phyloP scores from a whole-genome alignment of 2,113 vertebrate genomes.

The Erinaceus europaeus region DNA sequence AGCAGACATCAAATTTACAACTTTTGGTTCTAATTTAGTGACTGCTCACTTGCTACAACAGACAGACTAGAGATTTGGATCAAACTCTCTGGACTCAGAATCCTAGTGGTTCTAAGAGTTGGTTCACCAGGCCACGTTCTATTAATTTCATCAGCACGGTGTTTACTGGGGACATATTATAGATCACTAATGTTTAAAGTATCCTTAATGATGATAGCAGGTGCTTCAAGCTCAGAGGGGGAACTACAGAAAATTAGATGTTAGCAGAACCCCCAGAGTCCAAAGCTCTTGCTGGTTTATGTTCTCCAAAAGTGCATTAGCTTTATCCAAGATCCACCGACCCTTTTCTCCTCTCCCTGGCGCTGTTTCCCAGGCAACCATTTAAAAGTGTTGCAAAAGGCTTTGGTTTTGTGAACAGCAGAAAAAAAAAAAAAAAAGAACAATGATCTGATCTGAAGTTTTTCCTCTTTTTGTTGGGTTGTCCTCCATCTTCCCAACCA shows the following conservation, averaged over 20 bases:
- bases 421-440: conserved; percentile 63
- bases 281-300: conserved; percentile 80
- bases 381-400: conserved; percentile 83
- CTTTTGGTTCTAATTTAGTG: neutral
- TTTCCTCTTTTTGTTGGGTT: conserved; percentile 2
- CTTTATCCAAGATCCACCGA: conserved; percentile 82
- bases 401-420: conserved; percentile 76
- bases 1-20: neutral
- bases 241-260: conserved; percentile 72
- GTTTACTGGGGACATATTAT: conserved; percentile 77
- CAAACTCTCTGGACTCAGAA: neutral
- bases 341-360: conserved; percentile 83
- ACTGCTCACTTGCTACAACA: neutral
- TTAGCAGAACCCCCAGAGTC: conserved; percentile 73
- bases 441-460: conserved; percentile 68
- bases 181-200: conserved; percentile 78
- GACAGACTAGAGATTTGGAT: neutral
- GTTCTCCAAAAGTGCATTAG: conserved; percentile 82
- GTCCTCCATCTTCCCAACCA: neutral
- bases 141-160: conserved; percentile 71
- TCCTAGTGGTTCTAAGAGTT: conserved; percentile 30
- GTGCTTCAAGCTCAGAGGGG: conserved; percentile 61
- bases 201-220: conserved; percentile 75
- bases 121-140: conserved; percentile 48
- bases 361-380: conserved; percentile 86